A percentile compares a stretch with the other conserved stretches of the same genome.
Conservation (phyloP, 2,888 invertebrate genomes). For the Lottia scabra region DNA sequence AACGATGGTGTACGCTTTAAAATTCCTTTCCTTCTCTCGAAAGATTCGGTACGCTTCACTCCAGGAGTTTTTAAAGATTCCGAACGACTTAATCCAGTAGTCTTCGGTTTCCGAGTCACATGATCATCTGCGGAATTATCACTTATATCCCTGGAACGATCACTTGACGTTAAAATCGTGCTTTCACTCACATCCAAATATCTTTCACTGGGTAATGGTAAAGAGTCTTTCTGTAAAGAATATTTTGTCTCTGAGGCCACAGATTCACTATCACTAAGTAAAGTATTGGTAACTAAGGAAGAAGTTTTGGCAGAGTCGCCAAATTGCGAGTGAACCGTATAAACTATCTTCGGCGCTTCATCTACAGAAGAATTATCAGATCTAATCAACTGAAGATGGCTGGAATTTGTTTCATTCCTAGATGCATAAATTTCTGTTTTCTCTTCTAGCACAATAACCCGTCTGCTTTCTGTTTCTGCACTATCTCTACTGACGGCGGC, state of each 20-base stretch:
- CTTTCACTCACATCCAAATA: conserved; percentile 1
- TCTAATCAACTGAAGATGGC: neutral
- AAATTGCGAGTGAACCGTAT: neutral
- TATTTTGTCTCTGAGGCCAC: conserved; percentile 6
- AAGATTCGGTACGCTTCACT: conserved; percentile 39
- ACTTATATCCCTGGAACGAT: neutral
- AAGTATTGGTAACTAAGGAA: neutral
- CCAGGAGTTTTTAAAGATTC: conserved; percentile 7
- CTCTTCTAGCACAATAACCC: neutral
- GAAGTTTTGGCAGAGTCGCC: conserved; percentile 8
- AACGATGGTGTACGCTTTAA: conserved; percentile 54
- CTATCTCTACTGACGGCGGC: neutral
- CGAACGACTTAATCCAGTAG: conserved; percentile 6
- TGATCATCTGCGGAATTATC: neutral
- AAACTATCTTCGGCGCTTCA: neutral
- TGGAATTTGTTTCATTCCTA: neutral
- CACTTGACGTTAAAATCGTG: neutral
- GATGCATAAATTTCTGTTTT: neutral
- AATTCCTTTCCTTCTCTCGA: conserved; percentile 51
- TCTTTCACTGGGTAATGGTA: neutral
- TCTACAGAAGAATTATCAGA: neutral
- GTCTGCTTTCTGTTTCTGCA: neutral
- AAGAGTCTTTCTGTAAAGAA: neutral
- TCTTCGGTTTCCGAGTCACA: neutral
- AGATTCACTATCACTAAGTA: conserved; percentile 5